These are phyloP conservation scores for Centruroides vittatus DNA, from an alignment of 1,140 invertebrate species.

Conservation along the genomic window DNA sequence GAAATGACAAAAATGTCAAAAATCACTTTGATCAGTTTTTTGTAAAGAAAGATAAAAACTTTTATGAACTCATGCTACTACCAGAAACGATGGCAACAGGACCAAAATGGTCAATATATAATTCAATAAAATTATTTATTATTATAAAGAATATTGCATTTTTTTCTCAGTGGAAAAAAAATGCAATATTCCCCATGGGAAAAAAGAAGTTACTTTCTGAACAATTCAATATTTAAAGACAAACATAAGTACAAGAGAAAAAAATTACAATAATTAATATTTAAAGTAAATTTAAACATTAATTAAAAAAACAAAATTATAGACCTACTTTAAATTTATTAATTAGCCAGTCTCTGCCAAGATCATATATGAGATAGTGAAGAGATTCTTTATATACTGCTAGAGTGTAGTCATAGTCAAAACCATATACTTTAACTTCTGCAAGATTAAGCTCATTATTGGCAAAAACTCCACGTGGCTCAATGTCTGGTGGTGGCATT, in stretches of 20 bases:
- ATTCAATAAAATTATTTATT: too few species aligned
- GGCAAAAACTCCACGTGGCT: slow-evolving; percentile 77
- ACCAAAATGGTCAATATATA: too few species aligned
- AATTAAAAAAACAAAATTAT: background rate
- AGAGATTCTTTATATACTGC: slow-evolving; percentile 86
- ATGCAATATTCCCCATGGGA: too few species aligned
- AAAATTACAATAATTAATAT: background rate
- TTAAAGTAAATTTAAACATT: background rate
- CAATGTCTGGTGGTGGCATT: slow-evolving; percentile 60
- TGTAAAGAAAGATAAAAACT: too few species aligned
- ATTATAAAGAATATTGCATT: too few species aligned
- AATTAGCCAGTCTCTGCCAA: slow-evolving; percentile 73
- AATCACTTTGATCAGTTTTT: too few species aligned
- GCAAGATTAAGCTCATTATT: slow-evolving; percentile 88
- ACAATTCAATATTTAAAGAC: background rate
- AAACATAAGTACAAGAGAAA: background rate
- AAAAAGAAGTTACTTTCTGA: too few species aligned
- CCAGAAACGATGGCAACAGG: too few species aligned
- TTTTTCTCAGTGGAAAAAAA: too few species aligned
- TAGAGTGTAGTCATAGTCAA: slow-evolving; percentile 97
- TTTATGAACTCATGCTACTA: too few species aligned
- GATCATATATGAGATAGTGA: slow-evolving; percentile 80
- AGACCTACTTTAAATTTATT: slow-evolving; percentile 65
- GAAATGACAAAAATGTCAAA: too few species aligned
- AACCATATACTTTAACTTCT: slow-evolving; percentile 89